Base-by-base conservation (phyloP, 2,113 vertebrate genomes). In the Amblyopsis rosae region DNA sequence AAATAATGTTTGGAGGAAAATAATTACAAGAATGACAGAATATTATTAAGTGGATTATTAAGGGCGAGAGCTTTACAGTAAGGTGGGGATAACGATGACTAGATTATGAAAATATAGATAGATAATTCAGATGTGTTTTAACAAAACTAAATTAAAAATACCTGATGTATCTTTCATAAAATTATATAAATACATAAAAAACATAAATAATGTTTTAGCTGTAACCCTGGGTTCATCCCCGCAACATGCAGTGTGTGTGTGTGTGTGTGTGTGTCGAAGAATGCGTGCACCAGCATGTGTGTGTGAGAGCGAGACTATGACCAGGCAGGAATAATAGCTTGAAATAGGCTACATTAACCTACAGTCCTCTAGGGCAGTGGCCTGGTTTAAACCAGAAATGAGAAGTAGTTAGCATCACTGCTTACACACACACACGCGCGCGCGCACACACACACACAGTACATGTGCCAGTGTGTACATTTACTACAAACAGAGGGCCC, bases 331-430 rank as follows among this genome's bases (percentile, higher is more conserved):
- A 81, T 90, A 84, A 88, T 88, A 32, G 59, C 73, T 86, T 80
- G 65, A 88, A 91, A 90, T 89, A 90, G 88, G 82, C 70, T 79
- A 72, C 81, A 88, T 91, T 89, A 90, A 91, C 90, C 90, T 89
- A 84, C 75, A 81, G 85, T 84, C 74, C 87, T 89, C 88, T 67
- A 62, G 82, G 85, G 85, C 69, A 19, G 72, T 85, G 86, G 79
- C 86, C 88, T 87, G 85, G 79, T 87, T 91, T 87, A 81, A 88
- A 86, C 72, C 72, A 65, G 68, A 81, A 87, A 85, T 59, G 72
- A 59, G 58, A 83, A 73, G 76, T 63, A 60, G 64, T 51, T 65
- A 45, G 15, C 32, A 33, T 55, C 56, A 48, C 68, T 72, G 76
- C 63, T 72, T 70, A 41, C 13, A 35, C 12, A 41, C 49, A n/a